These are phyloP conservation scores for Lindbergichthys nudifrons DNA, from an alignment of 2,797 vertebrate species.

Conservation along the genomic window DNA sequence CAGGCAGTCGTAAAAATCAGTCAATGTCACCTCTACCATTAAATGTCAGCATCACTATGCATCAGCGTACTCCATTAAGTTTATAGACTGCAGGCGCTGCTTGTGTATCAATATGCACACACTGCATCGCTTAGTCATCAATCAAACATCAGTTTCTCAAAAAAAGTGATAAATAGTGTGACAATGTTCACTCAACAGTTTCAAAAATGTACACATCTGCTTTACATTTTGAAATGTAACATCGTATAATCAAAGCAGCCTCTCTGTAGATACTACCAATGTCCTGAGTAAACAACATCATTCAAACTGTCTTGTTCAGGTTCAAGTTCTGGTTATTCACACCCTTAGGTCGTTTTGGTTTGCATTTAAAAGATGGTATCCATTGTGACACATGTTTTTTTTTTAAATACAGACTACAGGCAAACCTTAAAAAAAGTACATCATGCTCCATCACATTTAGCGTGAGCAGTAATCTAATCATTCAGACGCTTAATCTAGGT, in stretches of 20 bases:
- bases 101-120: background rate
- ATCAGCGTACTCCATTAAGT: background rate
- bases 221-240: background rate
- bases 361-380: too few relatives aligned
- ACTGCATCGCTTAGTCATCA: background rate
- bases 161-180: background rate
- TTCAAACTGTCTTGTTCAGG: too few relatives aligned
- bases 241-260: background rate
- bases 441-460: too few relatives aligned
- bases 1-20: slow-evolving; percentile 9
- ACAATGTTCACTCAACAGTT: background rate
- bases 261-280: background rate
- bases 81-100: background rate
- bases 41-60: slow-evolving; percentile 9
- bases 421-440: too few relatives aligned
- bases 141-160: background rate
- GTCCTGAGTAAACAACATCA: background rate
- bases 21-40: slow-evolving; percentile 21
- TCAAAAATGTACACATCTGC: background rate
- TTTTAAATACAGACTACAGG: too few relatives aligned
- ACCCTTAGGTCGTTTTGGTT: too few relatives aligned
- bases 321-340: too few relatives aligned
- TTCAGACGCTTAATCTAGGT: too few relatives aligned
- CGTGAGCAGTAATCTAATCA: too few relatives aligned
- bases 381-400: too few relatives aligned